Base-by-base conservation (phyloP, 2,888 invertebrate species). In the Noctuana brunneofusca region DNA sequence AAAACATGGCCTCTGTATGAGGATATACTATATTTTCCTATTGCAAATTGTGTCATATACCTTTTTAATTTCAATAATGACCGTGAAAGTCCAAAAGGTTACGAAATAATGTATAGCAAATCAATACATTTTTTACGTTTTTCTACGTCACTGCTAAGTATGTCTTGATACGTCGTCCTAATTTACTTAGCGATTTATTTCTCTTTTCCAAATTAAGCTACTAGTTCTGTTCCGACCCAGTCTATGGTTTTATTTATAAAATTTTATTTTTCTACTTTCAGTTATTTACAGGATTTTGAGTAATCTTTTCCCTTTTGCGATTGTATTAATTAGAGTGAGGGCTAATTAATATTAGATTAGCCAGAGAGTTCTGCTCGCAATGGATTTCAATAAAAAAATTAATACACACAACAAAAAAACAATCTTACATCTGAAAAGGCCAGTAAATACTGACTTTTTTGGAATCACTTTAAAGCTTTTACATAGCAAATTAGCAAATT, bases 251-350 rank as follows among this genome's bases (percentile, higher is more conserved):
- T 59, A 48, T 64, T 65, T 56, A 48, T 22, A 46, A 32, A 53
- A 66, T 71, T 69, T 64, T 52, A 60, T 69, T 63, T 49, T 49
- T 16, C 50, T 64, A 63, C 54, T 66, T 75, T 83, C 88, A 87
- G 89, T 89, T 90, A 89, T 90, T 88, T 81, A 80, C 89, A 87
- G 89, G 89, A 84, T 64, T 64, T 68, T 65, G 69, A 66, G 68
- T 74, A 69, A 43, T 53, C 71, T 49, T 68, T 63, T 69, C 70
- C 70, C 65, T 68, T 69, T 58, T 64, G 67, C 76, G 70, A 72
- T 76, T 80, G 77, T 82, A 77, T 83, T 79, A 27, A 46, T 53
- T 53, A 56, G n/a, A 46, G 27, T 48, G 53, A 24, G 41, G 53
- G 59, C 30, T 59, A 48, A 3, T 32, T 59, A 48, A 3, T 32